These are phyloP conservation scores for Mungos mungo DNA, from an alignment of 2,113 vertebrate genomes.

Conservation along the genomic window DNA sequence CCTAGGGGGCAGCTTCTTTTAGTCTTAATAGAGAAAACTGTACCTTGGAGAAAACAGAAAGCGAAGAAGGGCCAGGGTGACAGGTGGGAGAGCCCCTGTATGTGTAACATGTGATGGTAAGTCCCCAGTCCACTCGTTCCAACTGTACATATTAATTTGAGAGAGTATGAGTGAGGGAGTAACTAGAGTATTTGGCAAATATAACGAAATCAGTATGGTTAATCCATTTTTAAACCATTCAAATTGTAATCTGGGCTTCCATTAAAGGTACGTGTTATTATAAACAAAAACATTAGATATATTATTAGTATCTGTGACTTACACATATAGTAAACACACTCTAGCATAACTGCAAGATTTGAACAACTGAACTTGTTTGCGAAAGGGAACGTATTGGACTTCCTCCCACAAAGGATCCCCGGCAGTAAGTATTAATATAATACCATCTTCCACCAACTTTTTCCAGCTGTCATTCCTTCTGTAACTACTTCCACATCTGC, in stretches of 20 bases:
- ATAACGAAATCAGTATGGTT: not conserved
- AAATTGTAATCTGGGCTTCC: not conserved
- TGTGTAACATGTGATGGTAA: not conserved
- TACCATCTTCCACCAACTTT: not conserved
- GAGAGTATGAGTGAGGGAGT: not conserved
- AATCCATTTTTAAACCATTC: not conserved
- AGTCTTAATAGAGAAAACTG: constrained; percentile 77
- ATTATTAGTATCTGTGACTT: not conserved
- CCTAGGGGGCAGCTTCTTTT: constrained; percentile 67
- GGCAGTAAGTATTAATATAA: not conserved
- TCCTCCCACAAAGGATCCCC: not conserved
- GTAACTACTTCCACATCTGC: not conserved
- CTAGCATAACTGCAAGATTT: not conserved
- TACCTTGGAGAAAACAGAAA: not conserved
- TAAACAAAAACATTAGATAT: not conserved
- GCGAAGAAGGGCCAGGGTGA: not conserved
- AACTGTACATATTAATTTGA: not conserved
- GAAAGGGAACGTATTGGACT: not conserved
- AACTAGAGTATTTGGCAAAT: not conserved
- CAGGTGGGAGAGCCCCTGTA: not conserved
- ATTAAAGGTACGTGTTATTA: not conserved
- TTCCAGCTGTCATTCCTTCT: not conserved
- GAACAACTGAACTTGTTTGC: not conserved
- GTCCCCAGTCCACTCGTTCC: not conserved
- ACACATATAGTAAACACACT: not conserved